Base-by-base conservation (phyloP, 2,797 vertebrate species). In the Schizopygopsis malacanthus region DNA sequence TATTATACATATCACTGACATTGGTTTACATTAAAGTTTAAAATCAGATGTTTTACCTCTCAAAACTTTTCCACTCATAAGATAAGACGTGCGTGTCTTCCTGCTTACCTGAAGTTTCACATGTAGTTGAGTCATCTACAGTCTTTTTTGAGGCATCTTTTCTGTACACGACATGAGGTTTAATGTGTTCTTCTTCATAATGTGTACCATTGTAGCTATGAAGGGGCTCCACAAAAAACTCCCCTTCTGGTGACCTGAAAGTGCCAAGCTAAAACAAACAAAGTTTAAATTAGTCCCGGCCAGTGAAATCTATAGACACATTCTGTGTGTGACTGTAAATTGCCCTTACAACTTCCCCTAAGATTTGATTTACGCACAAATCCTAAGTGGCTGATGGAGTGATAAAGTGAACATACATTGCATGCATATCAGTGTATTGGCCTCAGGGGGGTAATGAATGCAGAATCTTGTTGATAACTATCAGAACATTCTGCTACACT, bases 181-280 rank as follows among this genome's bases (percentile, higher is more conserved):
- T 99, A 91, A 95, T 97, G 92, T 98, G 97, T 90, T 98, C 98
- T 93, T 99, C 98, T 94, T 97, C 96, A 89, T 96, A 96, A 86
- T 96, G 94, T 90, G 96, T 94, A 61, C 96, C 97, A 91, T 97
- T 94, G 22, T 96, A 90, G 0, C 94, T 97, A 69, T 98, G 94
- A 78, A 99, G 94, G 2, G 98, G 98, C 90, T 99, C 98, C 92
- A 99, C 97, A 87, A 99, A 99, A 95, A 97, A 99, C 88, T 99
- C 98, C 92, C 97, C 98, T 87, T 98, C 97, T 1, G 97, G 95
- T 94, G 98, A 98, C 93, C 96, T 97, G 95, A 99, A 99, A 6
- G 97, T 99, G 93, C 98, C 98, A 91, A 99, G 95, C 98, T 99
- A 93, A 22, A 88, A 89, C 91, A 85, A 87, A 81, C 47, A 71